Percentiles rank a stretch among this genome's conserved stretches.
Evolutionary conservation across 1,140 invertebrate species (phyloP).

Genomic region (Antheraea pernyi): DNA sequence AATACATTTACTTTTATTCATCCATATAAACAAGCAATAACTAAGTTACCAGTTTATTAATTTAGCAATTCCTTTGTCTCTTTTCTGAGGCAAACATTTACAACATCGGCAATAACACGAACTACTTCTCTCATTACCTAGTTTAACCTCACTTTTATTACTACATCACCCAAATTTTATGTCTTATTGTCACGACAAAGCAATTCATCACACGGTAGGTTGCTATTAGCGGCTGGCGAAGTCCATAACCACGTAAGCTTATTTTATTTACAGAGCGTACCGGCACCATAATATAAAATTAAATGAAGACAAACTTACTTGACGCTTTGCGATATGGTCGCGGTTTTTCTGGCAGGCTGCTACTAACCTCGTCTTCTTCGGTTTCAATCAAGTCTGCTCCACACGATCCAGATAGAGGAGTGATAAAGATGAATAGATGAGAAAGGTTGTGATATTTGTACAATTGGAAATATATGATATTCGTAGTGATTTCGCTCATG

Average conservation of each 20-base stretch:
- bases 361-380: conserved; percentile 76
- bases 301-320: conserved; percentile 64
- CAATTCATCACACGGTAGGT: conserved; percentile 13
- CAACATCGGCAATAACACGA: background rate
- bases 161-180: background rate
- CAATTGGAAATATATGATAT: conserved; percentile 30
- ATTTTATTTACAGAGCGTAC: conserved; percentile 15
- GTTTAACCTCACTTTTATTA: background rate
- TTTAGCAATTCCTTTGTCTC: background rate
- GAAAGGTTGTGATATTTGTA: conserved; percentile 39
- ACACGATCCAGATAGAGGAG: conserved; percentile 44
- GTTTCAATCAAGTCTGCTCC: conserved; percentile 78
- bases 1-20: background rate
- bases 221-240: conserved; percentile 10
- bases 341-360: conserved; percentile 67
- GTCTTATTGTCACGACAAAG: conserved; percentile 11
- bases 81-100: background rate
- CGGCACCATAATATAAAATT: conserved; percentile 21
- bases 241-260: conserved; percentile 24
- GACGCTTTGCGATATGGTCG: conserved; percentile 75
- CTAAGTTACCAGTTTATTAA: background rate
- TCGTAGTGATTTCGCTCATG: conserved; percentile 13
- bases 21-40: background rate
- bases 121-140: conserved; percentile 3
- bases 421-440: conserved; percentile 57